phyloP scores from a whole-genome alignment of 2,888 invertebrate species.

The Latrodectus elegans region DNA sequence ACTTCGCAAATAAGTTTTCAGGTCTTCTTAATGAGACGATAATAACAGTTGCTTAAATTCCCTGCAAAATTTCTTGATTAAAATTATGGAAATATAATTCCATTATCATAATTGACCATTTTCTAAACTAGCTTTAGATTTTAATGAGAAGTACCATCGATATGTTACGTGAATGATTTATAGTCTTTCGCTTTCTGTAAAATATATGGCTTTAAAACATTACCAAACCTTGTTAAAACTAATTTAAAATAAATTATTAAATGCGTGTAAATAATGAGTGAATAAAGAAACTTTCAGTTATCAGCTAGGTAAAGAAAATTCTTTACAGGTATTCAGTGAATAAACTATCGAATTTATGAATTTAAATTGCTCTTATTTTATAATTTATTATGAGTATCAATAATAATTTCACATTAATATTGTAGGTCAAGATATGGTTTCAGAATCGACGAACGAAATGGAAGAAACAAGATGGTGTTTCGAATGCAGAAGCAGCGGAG shows the following conservation, averaged over 20 bases:
- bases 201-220: too few species aligned
- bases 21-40: slow-evolving; percentile 8
- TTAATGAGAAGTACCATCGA: too few species aligned
- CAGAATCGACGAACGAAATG: slow-evolving; percentile 88
- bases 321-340: not conserved
- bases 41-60: slow-evolving; percentile 23
- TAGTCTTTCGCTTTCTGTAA: too few species aligned
- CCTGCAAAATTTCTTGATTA: slow-evolving; percentile 16
- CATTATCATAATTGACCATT: not conserved
- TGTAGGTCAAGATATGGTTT: slow-evolving; percentile 93
- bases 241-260: too few species aligned
- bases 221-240: too few species aligned
- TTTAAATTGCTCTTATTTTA: too few species aligned
- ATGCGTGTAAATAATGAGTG: too few species aligned
- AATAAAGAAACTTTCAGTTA: too few species aligned
- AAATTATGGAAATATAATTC: slow-evolving; percentile 13
- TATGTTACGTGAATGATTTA: too few species aligned
- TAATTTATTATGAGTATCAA: too few species aligned
- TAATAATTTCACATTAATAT: not conserved
- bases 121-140: too few species aligned
- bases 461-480: slow-evolving; percentile 95
- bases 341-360: too few species aligned
- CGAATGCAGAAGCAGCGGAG: slow-evolving; percentile 90
- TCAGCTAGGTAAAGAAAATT: not conserved
- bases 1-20: slow-evolving; percentile 33